A percentile compares a stretch with the other conserved stretches of the same genome.
phyloP scores from a whole-genome alignment of 2,888 invertebrate species.

The Lagria hirta region DNA sequence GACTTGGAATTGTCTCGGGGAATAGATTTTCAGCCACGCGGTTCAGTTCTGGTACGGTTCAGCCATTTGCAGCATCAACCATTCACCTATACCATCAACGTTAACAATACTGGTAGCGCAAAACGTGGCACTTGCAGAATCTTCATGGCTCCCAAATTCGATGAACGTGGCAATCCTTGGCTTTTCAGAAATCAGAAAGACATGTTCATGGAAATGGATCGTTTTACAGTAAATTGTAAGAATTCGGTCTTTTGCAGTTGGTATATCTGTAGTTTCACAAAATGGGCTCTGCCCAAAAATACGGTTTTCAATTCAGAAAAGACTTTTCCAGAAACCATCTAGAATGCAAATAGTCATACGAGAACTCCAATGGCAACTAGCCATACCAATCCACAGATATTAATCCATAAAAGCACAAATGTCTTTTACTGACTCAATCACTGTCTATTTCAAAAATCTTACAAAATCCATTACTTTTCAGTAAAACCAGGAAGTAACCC shows the following conservation, averaged over 20 bases:
- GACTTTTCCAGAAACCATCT: not conserved
- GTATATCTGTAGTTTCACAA: not conserved
- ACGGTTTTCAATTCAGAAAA: no score
- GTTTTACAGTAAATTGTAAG: conserved; percentile 66
- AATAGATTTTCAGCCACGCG: conserved; percentile 79
- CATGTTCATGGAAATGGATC: conserved; percentile 74
- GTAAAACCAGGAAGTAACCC: conserved; percentile 70
- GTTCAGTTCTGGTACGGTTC: conserved; percentile 68
- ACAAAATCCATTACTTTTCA: conserved; percentile 40
- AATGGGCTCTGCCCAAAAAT: not conserved
- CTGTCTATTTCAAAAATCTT: conserved; percentile 1
- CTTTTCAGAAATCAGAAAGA: conserved; percentile 63
- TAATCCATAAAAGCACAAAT: not conserved
- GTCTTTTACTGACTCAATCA: not conserved
- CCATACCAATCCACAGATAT: not conserved
- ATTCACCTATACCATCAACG: conserved; percentile 62
- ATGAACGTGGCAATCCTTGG: conserved; percentile 68
- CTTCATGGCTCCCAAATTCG: conserved; percentile 67
- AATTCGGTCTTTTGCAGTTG: conserved; percentile 32
- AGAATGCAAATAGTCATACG: not conserved
- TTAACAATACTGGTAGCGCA: conserved; percentile 48
- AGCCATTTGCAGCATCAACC: conserved; percentile 77
- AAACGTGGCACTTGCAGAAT: conserved; percentile 67
- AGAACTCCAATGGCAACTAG: not conserved
- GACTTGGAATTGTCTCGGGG: conserved; percentile 77